These are phyloP conservation scores for Tinea semifulvella DNA, from an alignment of 2,888 invertebrate genomes.

Conservation along the genomic window DNA sequence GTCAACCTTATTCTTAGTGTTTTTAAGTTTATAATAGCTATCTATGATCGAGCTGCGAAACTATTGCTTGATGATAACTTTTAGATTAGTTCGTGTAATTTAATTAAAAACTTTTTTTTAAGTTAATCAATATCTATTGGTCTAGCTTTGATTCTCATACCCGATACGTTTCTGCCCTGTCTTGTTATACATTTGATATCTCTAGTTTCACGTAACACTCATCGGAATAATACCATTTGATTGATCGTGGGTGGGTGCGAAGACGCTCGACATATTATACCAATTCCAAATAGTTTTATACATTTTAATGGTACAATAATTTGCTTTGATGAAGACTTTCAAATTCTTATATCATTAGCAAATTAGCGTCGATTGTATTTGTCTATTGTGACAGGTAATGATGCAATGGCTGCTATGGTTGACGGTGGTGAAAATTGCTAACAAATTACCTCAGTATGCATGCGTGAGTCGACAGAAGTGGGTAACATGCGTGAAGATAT, in stretches of 20 bases:
- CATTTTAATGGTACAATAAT: neutral
- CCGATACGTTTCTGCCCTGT: too few species aligned
- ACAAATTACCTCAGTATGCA: neutral
- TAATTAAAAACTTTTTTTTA: too few species aligned
- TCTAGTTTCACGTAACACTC: neutral
- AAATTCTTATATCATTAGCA: slow-evolving; percentile 5
- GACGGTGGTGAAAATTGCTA: neutral
- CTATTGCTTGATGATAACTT: too few species aligned
- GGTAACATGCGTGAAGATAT: slow-evolving; percentile 13
- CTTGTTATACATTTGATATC: slow-evolving; percentile 3
- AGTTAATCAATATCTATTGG: too few species aligned
- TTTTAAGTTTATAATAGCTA: too few species aligned
- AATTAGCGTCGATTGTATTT: neutral
- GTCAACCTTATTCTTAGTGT: too few species aligned
- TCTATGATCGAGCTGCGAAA: too few species aligned
- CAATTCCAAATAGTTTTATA: slow-evolving; percentile 1
- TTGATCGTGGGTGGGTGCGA: slow-evolving; percentile 1
- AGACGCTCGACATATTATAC: neutral
- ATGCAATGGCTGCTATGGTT: slow-evolving; percentile 5
- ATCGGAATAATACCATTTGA: neutral
- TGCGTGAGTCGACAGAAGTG: slow-evolving; percentile 1
- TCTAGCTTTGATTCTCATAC: too few species aligned
- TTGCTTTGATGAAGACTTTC: slow-evolving; percentile 5
- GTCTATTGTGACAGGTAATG: slow-evolving; percentile 4
- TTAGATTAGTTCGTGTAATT: too few species aligned